Conservation (phyloP, 2,888 invertebrate species). For the Yponomeuta cagnagella region DNA sequence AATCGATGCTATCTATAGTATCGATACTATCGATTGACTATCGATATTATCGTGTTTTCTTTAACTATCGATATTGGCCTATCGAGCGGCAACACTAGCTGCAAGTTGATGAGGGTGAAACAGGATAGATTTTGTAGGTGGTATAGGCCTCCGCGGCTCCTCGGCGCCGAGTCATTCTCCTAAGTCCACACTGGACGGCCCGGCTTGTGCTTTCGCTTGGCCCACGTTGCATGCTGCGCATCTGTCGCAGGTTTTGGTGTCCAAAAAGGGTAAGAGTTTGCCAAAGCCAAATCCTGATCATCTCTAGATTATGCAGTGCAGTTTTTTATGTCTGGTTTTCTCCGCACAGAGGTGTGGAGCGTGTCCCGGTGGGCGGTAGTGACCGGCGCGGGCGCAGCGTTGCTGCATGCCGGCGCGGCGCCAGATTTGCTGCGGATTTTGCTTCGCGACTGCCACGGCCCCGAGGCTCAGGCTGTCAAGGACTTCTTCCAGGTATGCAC, state of each 20-base stretch:
- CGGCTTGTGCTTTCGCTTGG: slow-evolving; percentile 86
- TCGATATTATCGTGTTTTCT: too few species aligned
- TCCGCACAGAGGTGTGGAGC: slow-evolving; percentile 48
- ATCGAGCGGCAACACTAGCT: too few species aligned
- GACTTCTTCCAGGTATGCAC: slow-evolving; percentile 85
- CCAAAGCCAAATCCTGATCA: too few species aligned
- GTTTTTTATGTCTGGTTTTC: background rate
- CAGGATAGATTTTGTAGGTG: too few species aligned
- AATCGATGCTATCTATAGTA: too few species aligned
- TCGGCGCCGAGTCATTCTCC: slow-evolving; percentile 81
- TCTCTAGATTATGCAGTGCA: too few species aligned
- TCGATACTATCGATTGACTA: too few species aligned
- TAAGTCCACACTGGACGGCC: slow-evolving; percentile 87
- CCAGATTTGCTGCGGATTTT: slow-evolving; percentile 91
- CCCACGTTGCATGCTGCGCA: slow-evolving; percentile 44
- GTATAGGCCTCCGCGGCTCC: slow-evolving; percentile 65
- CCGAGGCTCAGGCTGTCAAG: slow-evolving; percentile 89
- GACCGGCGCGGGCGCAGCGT: slow-evolving; percentile 91
- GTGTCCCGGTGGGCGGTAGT: slow-evolving; percentile 84
- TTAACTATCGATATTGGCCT: too few species aligned
- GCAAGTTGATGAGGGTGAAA: too few species aligned
- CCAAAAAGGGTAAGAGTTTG: slow-evolving; percentile 57
- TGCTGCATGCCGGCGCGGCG: slow-evolving; percentile 88
- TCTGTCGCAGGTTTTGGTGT: slow-evolving; percentile 48
- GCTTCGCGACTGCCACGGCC: slow-evolving; percentile 87